These are phyloP conservation scores for Mechanitis messenoides DNA, from an alignment of 2,888 invertebrate species.

Conservation along the genomic window DNA sequence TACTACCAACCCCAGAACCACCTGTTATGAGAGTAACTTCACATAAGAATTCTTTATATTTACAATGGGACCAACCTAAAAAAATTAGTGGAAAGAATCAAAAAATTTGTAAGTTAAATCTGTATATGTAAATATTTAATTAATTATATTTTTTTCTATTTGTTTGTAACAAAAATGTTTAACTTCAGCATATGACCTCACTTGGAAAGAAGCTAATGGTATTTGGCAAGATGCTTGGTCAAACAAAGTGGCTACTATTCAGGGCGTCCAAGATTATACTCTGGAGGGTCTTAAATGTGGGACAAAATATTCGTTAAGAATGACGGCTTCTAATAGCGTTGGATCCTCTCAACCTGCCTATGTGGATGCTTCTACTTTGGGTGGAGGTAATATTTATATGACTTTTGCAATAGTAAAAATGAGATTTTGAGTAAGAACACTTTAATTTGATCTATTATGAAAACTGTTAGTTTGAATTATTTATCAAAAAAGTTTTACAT, in stretches of 20 bases:
- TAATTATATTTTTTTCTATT: neutral
- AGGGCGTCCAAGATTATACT: constrained; percentile 77
- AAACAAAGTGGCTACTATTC: constrained; percentile 77
- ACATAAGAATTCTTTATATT: constrained; percentile 62
- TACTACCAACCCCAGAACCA: constrained; percentile 84
- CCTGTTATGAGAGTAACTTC: constrained; percentile 77
- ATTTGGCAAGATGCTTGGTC: constrained; percentile 77
- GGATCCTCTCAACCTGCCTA: constrained; percentile 84
- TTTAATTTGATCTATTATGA: too few species aligned
- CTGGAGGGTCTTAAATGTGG: constrained; percentile 88
- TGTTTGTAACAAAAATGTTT: neutral
- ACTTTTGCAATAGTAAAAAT: too few species aligned
- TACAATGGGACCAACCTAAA: constrained; percentile 79
- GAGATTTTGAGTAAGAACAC: too few species aligned
- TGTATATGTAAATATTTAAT: too few species aligned
- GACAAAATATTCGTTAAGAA: constrained; percentile 85
- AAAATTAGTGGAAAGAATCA: constrained; percentile 47
- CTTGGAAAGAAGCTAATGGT: constrained; percentile 69
- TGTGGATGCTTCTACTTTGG: constrained; percentile 77
- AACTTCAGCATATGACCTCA: constrained; percentile 65
- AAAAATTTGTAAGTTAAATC: constrained; percentile 55
- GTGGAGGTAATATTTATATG: constrained; percentile 65
- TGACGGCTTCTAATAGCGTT: constrained; percentile 87
- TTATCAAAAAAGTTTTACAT: neutral
- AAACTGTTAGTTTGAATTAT: too few species aligned